Evolutionary conservation across 1,140 invertebrate species (phyloP), one percentile per base, ranked within the genome.

Genomic region (Aradophagus sp.): DNA sequence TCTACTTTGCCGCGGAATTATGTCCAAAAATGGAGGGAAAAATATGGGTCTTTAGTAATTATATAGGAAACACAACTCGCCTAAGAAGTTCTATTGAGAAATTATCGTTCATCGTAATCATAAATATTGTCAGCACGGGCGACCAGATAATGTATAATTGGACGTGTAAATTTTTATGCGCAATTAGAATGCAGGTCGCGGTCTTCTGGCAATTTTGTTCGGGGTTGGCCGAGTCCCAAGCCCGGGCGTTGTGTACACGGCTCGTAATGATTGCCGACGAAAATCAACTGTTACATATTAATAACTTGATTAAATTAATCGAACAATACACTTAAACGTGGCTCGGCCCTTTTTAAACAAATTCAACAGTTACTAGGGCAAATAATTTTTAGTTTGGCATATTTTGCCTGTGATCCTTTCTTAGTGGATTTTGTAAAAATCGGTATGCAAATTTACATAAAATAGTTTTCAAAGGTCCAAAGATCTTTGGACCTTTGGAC

Each of bases 281-380:
- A 80, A 79, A 80, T 77, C 76, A 74, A 75, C 77, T 75, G 69
- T 76, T 79, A 71, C 77, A 81, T 82, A 82, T 82, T 80, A 79
- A 82, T 81, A 52, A 67, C 17, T 39, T 69, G 73, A 80, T 80
- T 81, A 81, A 78, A 76, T 78, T 79, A 79, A 80, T 68, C 62
- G 69, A 76, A 74, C 53, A 76, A 62, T 69, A 65, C 55, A 27
- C 27, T 39, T 58, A 62, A 63, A 50, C 26, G 29, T 42, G 36
- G 62, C 23, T 47, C 31, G 36, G 29, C 20, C 34, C 34, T 55
- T 50, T 47, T 63, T 56, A 11, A 6, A 8, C 4, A 31, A 31
- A 31, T 4, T 23, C 20, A 23, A 23, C 20, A 23, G n/a, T n/a
- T n/a, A n/a, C n/a, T n/a, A n/a, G n/a, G n/a, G n/a, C n/a, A n/a